phyloP scores from a whole-genome alignment of 1,140 invertebrate genomes.

The Formica exsecta region DNA sequence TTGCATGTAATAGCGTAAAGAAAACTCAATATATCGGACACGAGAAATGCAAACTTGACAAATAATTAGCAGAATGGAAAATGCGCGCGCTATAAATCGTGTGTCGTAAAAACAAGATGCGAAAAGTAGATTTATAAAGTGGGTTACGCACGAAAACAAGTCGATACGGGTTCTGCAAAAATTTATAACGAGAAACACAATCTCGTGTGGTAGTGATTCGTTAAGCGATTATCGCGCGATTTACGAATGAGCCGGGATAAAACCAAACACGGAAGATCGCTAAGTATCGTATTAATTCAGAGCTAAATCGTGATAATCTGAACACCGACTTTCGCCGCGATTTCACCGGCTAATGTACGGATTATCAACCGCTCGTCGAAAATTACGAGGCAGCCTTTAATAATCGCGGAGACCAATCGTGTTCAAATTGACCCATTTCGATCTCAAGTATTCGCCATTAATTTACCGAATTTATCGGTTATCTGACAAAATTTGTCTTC shows the following conservation, averaged over 20 bases:
- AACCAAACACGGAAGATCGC: conserved; percentile 20
- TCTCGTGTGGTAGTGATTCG: conserved; percentile 31
- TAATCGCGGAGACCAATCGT: conserved; percentile 43
- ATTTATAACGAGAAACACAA: conserved; percentile 48
- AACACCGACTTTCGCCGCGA: conserved; percentile 10
- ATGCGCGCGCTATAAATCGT: conserved; percentile 16
- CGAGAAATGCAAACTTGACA: conserved; percentile 9
- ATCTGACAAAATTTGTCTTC: conserved; percentile 32
- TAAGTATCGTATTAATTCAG: conserved; percentile 55
- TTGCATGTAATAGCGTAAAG: background rate
- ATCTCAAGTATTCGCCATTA: conserved; percentile 21
- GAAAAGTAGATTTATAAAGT: conserved; percentile 55
- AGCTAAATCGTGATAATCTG: conserved; percentile 44
- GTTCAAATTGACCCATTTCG: conserved; percentile 52
- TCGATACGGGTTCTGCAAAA: background rate
- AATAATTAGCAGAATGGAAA: conserved; percentile 52
- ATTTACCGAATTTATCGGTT: conserved; percentile 55
- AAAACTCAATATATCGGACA: background rate
- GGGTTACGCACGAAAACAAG: conserved; percentile 54
- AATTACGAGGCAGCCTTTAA: conserved; percentile 39
- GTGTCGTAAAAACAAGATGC: conserved; percentile 35
- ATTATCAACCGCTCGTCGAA: conserved; percentile 24
- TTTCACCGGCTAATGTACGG: conserved; percentile 21
- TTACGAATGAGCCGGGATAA: conserved; percentile 49
- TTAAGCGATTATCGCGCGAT: conserved; percentile 49